Conservation (phyloP, 2,888 invertebrate genomes). For the Blomia tropicalis region DNA sequence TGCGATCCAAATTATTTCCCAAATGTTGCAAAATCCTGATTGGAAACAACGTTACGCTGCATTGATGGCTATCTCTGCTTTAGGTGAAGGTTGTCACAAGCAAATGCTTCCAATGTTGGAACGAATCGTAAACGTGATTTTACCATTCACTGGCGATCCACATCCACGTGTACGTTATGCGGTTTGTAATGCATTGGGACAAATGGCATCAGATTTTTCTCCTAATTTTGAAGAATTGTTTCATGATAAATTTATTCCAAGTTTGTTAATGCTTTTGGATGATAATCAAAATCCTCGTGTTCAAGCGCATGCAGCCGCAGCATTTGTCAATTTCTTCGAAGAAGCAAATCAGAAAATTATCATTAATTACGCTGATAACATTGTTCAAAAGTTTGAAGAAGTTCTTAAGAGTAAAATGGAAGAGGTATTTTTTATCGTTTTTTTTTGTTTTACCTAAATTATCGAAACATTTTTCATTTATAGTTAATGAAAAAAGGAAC, state of each 20-base stretch:
- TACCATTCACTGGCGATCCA: constrained; percentile 65
- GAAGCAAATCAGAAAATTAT: constrained; percentile 91
- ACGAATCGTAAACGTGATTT: constrained; percentile 75
- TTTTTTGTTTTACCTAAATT: not conserved
- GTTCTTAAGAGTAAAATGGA: constrained; percentile 82
- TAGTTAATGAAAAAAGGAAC: constrained; percentile 81
- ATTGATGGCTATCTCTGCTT: constrained; percentile 92
- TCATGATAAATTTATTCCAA: constrained; percentile 74
- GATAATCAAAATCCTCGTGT: constrained; percentile 84
- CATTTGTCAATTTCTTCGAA: constrained; percentile 96
- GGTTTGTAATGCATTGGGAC: constrained; percentile 94
- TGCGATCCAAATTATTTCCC: constrained; percentile 65
- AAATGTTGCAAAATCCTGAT: constrained; percentile 54
- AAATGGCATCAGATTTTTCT: constrained; percentile 97
- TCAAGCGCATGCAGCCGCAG: constrained; percentile 75
- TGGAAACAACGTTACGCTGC: constrained; percentile 53
- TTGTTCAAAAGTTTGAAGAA: constrained; percentile 75
- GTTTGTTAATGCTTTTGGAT: constrained; percentile 67
- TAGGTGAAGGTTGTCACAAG: constrained; percentile 95
- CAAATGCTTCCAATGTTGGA: constrained; percentile 92
- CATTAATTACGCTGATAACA: constrained; percentile 68
- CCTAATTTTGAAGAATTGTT: constrained; percentile 93
- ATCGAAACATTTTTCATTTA: too few relatives aligned
- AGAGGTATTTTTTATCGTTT: too few relatives aligned
- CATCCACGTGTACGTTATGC: constrained; percentile 88